phyloP scores from a whole-genome alignment of 2,113 vertebrate species.

The Gasterosteus aculeatus region DNA sequence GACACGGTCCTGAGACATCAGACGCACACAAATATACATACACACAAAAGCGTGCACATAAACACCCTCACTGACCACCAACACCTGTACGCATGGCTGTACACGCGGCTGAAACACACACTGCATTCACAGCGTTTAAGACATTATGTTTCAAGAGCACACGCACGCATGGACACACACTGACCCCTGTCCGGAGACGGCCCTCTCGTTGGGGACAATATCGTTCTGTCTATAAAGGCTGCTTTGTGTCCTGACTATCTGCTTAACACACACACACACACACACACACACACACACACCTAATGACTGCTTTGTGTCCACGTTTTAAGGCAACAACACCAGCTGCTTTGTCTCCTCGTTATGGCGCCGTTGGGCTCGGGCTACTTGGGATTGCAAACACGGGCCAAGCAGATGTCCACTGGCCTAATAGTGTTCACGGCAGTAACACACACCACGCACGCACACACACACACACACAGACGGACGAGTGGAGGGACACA shows the following conservation, averaged over 20 bases:
- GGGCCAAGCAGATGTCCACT: constrained; percentile 69
- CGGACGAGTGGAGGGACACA: too few species aligned
- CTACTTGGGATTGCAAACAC: constrained; percentile 78
- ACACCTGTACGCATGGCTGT: neutral
- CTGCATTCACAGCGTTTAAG: neutral
- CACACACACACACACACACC: constrained; percentile 44
- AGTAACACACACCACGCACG: neutral
- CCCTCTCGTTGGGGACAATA: constrained; percentile 61
- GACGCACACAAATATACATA: neutral
- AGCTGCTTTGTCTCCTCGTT: constrained; percentile 77
- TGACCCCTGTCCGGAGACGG: constrained; percentile 48
- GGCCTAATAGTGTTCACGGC: constrained; percentile 46
- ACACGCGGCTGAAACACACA: constrained; percentile 19
- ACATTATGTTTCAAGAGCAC: constrained; percentile 8
- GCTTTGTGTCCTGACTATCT: constrained; percentile 69
- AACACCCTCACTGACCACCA: neutral
- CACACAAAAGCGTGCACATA: neutral
- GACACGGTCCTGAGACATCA: neutral
- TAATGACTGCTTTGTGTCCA: constrained; percentile 70
- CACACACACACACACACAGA: neutral
- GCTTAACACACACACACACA: constrained; percentile 43
- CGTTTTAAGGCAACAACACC: constrained; percentile 52
- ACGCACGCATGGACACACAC: constrained; percentile 10
- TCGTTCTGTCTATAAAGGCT: constrained; percentile 66
- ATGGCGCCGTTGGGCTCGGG: constrained; percentile 62